A percentile compares a stretch with the other conserved stretches of the same genome.
phyloP scores from a whole-genome alignment of 2,113 vertebrate genomes.

The Natator depressus region DNA sequence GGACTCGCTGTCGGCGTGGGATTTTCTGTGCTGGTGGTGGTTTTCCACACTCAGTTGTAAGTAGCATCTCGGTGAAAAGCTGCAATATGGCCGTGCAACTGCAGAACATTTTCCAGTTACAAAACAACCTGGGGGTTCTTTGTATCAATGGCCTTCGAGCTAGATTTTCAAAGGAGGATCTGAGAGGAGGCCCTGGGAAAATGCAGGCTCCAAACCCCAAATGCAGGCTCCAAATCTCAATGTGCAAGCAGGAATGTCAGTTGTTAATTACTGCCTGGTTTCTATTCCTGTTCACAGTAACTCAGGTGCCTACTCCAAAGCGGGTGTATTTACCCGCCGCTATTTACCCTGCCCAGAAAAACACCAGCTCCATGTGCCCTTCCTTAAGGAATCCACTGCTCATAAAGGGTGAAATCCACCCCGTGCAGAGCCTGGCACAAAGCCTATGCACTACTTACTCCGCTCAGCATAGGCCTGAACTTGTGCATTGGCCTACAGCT shows the following conservation, averaged over 20 bases:
- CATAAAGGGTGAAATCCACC: fast-evolving
- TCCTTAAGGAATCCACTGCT: neutral
- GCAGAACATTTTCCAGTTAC: neutral
- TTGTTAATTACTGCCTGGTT: slow-evolving; percentile 42
- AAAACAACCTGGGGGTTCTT: neutral
- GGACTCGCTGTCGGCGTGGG: slow-evolving; percentile 91
- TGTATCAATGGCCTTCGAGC: slow-evolving; percentile 34
- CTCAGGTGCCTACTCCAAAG: slow-evolving; percentile 28
- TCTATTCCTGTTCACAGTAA: neutral
- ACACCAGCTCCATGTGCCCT: neutral
- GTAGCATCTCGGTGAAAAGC: slow-evolving; percentile 55
- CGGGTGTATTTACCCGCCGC: neutral
- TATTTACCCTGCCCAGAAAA: neutral
- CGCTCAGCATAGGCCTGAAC: neutral
- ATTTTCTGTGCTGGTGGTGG: slow-evolving; percentile 90
- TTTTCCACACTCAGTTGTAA: slow-evolving; percentile 97
- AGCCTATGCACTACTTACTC: neutral
- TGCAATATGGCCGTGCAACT: neutral
- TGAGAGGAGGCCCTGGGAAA: slow-evolving; percentile 48
- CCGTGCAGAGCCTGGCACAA: fast-evolving
- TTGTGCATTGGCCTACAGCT: neutral
- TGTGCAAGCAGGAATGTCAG: slow-evolving; percentile 70
- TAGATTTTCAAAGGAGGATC: slow-evolving; percentile 15
- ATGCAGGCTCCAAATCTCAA: slow-evolving; percentile 63
- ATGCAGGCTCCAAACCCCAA: slow-evolving; percentile 58